Base-by-base conservation (phyloP, 2,888 invertebrate genomes). In the Apamea sordens region DNA sequence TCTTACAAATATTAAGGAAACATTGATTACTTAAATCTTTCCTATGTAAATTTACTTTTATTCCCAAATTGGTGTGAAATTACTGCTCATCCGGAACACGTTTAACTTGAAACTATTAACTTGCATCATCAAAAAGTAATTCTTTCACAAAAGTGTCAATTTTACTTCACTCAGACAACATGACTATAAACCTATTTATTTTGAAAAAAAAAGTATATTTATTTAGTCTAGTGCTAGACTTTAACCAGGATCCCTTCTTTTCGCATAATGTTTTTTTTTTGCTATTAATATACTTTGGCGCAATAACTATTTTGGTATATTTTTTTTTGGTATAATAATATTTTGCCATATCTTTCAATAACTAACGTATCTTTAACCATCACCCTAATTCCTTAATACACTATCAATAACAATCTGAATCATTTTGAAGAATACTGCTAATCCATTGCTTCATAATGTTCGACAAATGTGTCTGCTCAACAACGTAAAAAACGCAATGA, bases 41-140 rank as follows among this genome's bases (percentile, higher is more conserved):
- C 18, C 2, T n/a, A 59, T 64, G 59, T 68, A 21, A 70, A 44
- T 70, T 36, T 65, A 41, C 44, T 61, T 64, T 73, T 47, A 13
- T 61, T 4, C 24, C 13, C n/a, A 76, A 84, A 72, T 69, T 36
- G 64, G 28, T 70, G 71, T 80, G 36, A 84, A 80, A 77, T 72
- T 63, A 41, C 15, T 24, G 32, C 36, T 36, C 24, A 65, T 50
- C 11, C 15, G 10, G 44, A 75, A 44, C 3, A 32, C 21, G 65
- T 75, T 5, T 47, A 18, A 47, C 4, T 47, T 47, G 15, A 47
- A 24, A 61, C 28, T 53, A 44, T 32, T 73, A 24, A n/a, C 36
- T 47, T 67, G 44, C 36, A 6, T 36, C 21, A 32, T 65, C 18
- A 36, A 47, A 56, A 68, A 1, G 0, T 63, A n/a, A 44, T 74